Base-by-base conservation (phyloP, 92 coral and sea anemone species). In the Heliopora coerulea region DNA sequence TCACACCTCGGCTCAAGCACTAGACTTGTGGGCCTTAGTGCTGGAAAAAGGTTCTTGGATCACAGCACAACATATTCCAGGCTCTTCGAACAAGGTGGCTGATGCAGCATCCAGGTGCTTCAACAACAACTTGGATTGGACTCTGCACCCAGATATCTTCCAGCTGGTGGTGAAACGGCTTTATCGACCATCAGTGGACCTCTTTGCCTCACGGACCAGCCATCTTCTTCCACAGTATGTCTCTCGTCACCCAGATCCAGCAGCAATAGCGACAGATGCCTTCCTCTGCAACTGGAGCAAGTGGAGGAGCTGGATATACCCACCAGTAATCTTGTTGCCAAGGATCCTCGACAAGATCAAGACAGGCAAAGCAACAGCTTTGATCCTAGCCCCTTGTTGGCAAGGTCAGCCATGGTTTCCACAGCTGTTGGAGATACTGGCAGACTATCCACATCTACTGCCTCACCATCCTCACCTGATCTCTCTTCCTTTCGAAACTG, bases 71-170 rank as follows among this genome's bases (percentile, higher is more conserved):
- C n/a, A n/a, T n/a, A n/a, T 86, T n/a, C 87, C 83, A 2, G 85
- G 91, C 0, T 54, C 67, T 28, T 86, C 96, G 27, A 88, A 89
- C 65, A 54, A 29, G 10, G 81, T 76, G 66, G 93, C 83, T 70
- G 91, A 89, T 85, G 78, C 56, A 31, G 86, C 83, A 34, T 86
- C 91, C 0, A 42, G 82, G 12, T 34, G 31, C 2, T 82, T 83
- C 77, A 30, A 75, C 63, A 39, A 46, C 57, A n/a, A 79, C 52
- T 28, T 68, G 33, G 87, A 86, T 65, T 83, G 87, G 87, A 20
- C 75, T 17, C 74, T 82, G 20, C 72, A 48, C 79, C 17, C 17
- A 48, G 75, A 74, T 27, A 21, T 44, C 41, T 83, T 86, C 49
- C 65, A 31, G 59, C 29, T 40, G 23, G 46, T n/a, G 0, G 23